Evolutionary conservation across 2,113 vertebrate species (phyloP), one percentile per base, ranked within the genome.

Genomic region (Capricornis sumatraensis): DNA sequence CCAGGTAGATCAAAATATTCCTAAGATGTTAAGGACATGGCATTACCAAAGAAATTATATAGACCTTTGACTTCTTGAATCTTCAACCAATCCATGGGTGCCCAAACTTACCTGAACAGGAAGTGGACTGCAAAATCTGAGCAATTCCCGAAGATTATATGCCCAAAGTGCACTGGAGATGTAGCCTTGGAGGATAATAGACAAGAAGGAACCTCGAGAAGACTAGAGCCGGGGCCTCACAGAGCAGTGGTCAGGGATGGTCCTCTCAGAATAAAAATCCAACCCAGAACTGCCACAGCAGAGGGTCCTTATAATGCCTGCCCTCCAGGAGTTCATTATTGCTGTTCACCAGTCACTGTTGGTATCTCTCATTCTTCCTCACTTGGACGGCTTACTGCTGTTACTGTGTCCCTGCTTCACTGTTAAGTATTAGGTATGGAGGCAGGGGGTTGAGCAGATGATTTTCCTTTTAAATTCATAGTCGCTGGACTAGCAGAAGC

Each of bases 311-410:
- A 47, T 2, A 55, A 30, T 53, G 52, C 45, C 74, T 76, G 1
- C 16, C 16, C 17, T 33, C 21, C 9, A 53, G 21, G 43, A 28
- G 11, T 27, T 17, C 14, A 19, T 57, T 40, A 36, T 30, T 89
- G n/a, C 16, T 67, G 5, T 53, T 17, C 52, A 28, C 16, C 21
- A 92, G 19, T 40, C 19, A 40, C 47, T 58, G 43, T 13, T 89
- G 33, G 14, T 90, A 47, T 36, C 13, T 33, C 47, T 47, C n/a
- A 6, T 91, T 97, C 83, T 50, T 95, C 36, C 36, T 93, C 27
- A 27, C 27, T 87, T 50, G 33, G 13, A n/a, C 4, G 36, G 64
- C 36, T 91, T 19, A 67, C 15, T 57, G 9, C 16, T 89, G 3
- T 82, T 53, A 58, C 71, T 81, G 9, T 82, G 28, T 43, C 27